phyloP scores from a whole-genome alignment of 2,113 vertebrate species.

The Dasyurus viverrinus region DNA sequence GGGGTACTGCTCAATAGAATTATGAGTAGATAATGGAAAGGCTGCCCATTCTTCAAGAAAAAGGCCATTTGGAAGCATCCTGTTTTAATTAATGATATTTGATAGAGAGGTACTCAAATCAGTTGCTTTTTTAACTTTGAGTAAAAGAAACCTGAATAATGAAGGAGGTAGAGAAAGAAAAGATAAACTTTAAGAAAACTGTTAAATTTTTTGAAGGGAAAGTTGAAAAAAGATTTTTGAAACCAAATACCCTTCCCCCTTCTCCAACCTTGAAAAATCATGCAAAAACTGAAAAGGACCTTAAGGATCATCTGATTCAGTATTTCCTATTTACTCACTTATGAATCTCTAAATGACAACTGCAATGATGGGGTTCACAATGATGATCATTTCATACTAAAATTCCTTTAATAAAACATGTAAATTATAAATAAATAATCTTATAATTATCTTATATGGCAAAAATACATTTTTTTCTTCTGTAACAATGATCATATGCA shows the following conservation, averaged over 20 bases:
- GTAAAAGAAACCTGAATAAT: not conserved
- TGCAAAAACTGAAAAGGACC: not conserved
- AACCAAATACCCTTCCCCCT: not conserved
- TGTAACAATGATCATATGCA: not conserved
- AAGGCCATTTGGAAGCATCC: not conserved
- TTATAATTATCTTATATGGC: not conserved
- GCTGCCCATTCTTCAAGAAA: not conserved
- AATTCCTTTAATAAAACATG: not conserved
- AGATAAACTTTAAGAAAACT: not conserved
- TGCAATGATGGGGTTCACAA: not conserved
- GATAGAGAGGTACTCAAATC: not conserved
- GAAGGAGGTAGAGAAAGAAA: not conserved
- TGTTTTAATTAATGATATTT: not conserved
- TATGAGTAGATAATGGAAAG: not conserved
- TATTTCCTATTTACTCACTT: not conserved
- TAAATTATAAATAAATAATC: not conserved
- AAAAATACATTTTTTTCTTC: not conserved
- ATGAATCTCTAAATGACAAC: not conserved
- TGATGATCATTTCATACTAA: not conserved
- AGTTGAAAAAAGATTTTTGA: not conserved
- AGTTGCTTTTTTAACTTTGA: not conserved
- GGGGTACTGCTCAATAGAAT: not conserved
- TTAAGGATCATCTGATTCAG: not conserved
- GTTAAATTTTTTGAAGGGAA: not conserved
- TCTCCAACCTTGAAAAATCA: not conserved